Conservation (phyloP, 2,113 vertebrate genomes). For the Cathartes aura region DNA sequence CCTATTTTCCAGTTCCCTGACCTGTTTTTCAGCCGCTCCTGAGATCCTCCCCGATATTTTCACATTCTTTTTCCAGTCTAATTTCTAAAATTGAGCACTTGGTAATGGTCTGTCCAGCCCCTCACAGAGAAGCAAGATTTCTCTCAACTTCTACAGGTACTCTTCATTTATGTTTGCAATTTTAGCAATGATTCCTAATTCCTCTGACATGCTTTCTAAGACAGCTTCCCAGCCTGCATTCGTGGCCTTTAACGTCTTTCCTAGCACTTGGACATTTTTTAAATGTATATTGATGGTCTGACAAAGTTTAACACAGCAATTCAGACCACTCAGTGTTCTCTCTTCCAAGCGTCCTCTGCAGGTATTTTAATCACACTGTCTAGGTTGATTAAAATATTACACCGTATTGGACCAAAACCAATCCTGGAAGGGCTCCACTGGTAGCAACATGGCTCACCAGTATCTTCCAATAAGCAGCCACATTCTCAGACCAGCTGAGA, state of each 20-base stretch:
- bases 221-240: not conserved
- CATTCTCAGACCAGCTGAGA: not conserved
- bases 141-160: not conserved
- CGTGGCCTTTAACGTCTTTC: fast-evolving
- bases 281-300: not conserved
- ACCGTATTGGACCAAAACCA: not conserved
- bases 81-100: not conserved
- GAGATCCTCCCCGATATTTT: not conserved
- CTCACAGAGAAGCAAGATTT: not conserved
- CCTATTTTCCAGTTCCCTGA: not conserved
- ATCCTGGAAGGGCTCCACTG: not conserved
- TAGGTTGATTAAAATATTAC: not conserved
- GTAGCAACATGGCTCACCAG: not conserved
- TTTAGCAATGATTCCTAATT: not conserved
- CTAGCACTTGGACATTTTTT: not conserved
- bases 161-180: not conserved
- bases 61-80: not conserved
- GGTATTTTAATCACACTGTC: not conserved
- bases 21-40: not conserved
- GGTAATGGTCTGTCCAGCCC: not conserved
- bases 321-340: not conserved
- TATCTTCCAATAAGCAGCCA: not conserved
- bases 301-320: not conserved
- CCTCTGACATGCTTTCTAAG: not conserved
- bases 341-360: not conserved